Conservation (phyloP, 2,113 vertebrate species). For the Platanista minor region DNA sequence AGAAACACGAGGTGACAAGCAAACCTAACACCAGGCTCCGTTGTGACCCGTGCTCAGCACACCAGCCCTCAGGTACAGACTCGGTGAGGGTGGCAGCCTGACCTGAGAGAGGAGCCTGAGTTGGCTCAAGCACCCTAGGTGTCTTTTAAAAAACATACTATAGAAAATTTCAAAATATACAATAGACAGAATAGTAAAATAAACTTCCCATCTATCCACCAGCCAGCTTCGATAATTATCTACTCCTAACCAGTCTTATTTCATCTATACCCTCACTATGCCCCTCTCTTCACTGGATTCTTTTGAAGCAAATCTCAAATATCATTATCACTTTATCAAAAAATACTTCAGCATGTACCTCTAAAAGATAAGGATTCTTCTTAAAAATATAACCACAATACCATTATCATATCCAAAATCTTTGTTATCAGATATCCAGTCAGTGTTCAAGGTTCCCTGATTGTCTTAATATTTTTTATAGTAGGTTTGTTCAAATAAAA, state of each 20-base stretch:
- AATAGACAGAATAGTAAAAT: conserved; percentile 6
- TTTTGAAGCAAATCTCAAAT: conserved; percentile 29
- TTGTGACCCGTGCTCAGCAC: not conserved
- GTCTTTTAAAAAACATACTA: conserved; percentile 12
- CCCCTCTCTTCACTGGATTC: not conserved
- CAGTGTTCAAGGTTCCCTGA: not conserved
- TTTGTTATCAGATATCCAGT: not conserved
- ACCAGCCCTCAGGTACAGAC: not conserved
- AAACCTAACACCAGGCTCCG: not conserved
- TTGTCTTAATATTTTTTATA: not conserved
- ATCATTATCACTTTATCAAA: not conserved
- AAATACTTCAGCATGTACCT: not conserved
- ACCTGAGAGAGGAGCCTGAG: not conserved
- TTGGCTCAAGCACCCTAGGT: not conserved
- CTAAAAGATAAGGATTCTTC: conserved; percentile 13
- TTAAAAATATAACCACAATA: not conserved
- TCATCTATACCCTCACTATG: not conserved
- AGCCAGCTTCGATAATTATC: not conserved
- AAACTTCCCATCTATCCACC: not conserved
- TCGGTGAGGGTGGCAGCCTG: not conserved
- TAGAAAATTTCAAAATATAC: conserved; percentile 18
- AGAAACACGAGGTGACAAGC: not conserved
- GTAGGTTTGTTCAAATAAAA: conserved; percentile 38
- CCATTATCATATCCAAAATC: not conserved
- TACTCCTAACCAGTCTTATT: not conserved